Evolutionary conservation across 2,888 invertebrate species (phyloP).

Genomic region (Enoplolaimus lenunculus): DNA sequence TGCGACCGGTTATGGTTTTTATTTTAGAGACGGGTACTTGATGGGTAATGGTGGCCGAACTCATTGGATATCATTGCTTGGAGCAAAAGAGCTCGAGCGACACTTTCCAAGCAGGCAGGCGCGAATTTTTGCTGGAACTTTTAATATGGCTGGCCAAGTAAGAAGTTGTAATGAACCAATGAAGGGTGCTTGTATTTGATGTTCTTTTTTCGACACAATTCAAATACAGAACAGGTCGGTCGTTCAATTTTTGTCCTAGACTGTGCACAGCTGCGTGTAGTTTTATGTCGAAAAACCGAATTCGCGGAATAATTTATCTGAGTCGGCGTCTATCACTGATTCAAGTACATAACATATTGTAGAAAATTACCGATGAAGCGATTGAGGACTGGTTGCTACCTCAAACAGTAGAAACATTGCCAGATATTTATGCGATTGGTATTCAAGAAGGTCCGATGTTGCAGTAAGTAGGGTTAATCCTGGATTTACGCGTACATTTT

Average conservation of each 20-base stretch:
- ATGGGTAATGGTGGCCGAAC: conserved; percentile 3
- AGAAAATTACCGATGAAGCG: conserved; percentile 51
- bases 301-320: no score
- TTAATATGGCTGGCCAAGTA: conserved; percentile 95
- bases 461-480: conserved; percentile 48
- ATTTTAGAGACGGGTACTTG: conserved; percentile 3
- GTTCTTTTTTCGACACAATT: no score
- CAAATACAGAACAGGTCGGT: no score
- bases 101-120: conserved; percentile 70
- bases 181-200: no score
- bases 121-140: conserved; percentile 75
- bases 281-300: no score
- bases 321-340: no score
- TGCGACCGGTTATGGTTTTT: no score
- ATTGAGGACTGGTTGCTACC: conserved; percentile 79
- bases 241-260: no score
- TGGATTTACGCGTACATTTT: no score
- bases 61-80: conserved; percentile 52
- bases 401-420: conserved; percentile 62
- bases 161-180: conserved; percentile 37
- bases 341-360: no score
- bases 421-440: conserved; percentile 74
- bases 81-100: conserved; percentile 67
- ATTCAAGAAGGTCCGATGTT: conserved; percentile 84
- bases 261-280: conserved; percentile 5